phyloP scores from a whole-genome alignment of 1,140 invertebrate species.

The Ruditapes philippinarum region DNA sequence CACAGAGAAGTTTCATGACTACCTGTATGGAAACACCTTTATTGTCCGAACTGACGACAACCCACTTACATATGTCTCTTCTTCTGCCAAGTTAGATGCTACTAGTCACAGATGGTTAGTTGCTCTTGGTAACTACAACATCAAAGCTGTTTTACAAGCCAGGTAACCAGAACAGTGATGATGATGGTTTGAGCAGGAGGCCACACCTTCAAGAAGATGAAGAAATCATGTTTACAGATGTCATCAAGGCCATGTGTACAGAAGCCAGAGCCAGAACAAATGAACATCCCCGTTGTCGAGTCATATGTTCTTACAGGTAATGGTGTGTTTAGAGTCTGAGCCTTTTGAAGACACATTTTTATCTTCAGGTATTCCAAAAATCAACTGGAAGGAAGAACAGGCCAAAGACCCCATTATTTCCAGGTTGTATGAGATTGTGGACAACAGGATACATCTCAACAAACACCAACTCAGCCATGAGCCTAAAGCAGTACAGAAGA shows the following conservation, averaged over 20 bases:
- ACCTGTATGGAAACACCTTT: slow-evolving; percentile 3
- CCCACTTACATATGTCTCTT: slow-evolving; percentile 32
- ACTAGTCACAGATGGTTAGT: slow-evolving; percentile 66
- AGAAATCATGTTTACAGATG: not conserved
- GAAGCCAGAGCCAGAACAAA: slow-evolving; percentile 25
- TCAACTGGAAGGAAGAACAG: not conserved
- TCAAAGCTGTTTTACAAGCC: slow-evolving; percentile 48
- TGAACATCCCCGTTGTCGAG: not conserved
- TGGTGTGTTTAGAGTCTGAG: not conserved
- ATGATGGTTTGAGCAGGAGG: slow-evolving; percentile 47
- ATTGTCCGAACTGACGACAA: not conserved
- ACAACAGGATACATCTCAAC: not conserved
- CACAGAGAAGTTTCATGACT: slow-evolving; percentile 25
- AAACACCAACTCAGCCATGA: not conserved
- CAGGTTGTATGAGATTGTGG: not conserved
- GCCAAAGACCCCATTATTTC: not conserved
- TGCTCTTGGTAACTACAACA: slow-evolving; percentile 46
- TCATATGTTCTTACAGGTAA: not conserved
- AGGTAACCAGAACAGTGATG: slow-evolving; percentile 54
- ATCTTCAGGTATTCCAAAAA: too few relatives aligned
- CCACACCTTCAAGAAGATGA: not conserved
- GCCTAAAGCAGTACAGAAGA: slow-evolving; percentile 39
- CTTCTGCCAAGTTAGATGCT: not conserved
- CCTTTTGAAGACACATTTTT: too few relatives aligned
- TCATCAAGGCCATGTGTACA: too few relatives aligned